Conservation (phyloP, 1,140 invertebrate genomes). For the Cataglyphis hispanica region DNA sequence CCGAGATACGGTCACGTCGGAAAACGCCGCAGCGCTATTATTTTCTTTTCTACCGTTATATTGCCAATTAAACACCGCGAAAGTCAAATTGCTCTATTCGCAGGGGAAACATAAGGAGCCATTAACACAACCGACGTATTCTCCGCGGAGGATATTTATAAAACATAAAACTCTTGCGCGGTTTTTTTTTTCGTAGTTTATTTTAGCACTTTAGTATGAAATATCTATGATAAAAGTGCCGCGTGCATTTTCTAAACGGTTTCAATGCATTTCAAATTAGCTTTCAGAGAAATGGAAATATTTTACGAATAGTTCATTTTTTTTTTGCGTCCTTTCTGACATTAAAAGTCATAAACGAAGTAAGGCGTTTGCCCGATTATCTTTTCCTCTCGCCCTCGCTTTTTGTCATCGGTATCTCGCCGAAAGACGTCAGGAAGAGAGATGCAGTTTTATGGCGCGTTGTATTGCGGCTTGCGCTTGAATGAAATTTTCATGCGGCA, state of each 20-base stretch:
- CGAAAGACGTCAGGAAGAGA: conserved; percentile 32
- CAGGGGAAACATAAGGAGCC: conserved; percentile 2
- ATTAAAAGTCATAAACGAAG: conserved; percentile 16
- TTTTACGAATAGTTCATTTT: neutral
- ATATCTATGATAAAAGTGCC: neutral
- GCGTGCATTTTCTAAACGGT: neutral
- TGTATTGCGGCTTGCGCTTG: conserved; percentile 50
- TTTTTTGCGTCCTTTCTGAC: neutral
- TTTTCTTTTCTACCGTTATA: conserved; percentile 21
- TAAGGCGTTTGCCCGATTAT: neutral
- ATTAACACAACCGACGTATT: neutral
- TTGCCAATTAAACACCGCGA: conserved; percentile 18
- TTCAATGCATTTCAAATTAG: neutral
- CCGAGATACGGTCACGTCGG: conserved; percentile 10
- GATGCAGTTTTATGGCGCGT: conserved; percentile 30
- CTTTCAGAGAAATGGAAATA: neutral
- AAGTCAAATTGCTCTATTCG: conserved; percentile 17
- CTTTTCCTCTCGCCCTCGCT: neutral
- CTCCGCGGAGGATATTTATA: neutral
- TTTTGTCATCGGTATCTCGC: conserved; percentile 47
- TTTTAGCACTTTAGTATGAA: neutral
- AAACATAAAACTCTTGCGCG: neutral
- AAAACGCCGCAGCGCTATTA: conserved; percentile 2
- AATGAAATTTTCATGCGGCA: conserved; percentile 62
- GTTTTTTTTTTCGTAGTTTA: neutral